Percentiles rank a stretch among this genome's conserved stretches.
phyloP scores from a whole-genome alignment of 2,113 vertebrate species.

The Labeo catla region DNA sequence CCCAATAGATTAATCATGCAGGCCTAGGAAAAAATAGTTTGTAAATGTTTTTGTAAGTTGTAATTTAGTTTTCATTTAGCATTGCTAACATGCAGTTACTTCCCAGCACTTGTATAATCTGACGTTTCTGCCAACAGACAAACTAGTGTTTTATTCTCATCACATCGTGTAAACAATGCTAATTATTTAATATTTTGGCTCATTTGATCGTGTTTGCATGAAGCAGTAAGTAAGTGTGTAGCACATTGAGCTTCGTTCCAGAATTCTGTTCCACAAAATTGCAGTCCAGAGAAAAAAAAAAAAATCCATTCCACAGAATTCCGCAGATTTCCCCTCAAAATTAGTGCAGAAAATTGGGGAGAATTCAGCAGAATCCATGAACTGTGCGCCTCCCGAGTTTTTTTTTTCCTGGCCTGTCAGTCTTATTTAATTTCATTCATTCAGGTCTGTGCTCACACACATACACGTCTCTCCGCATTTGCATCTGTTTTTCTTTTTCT shows the following conservation, averaged over 20 bases:
- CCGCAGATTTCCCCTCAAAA: neutral
- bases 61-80: neutral
- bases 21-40: neutral
- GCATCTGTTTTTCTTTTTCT: conserved; percentile 54
- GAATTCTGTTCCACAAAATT: neutral
- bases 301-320: neutral
- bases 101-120: neutral
- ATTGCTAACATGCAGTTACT: neutral
- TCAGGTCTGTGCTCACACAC: conserved; percentile 18
- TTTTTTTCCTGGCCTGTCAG: conserved; percentile 2
- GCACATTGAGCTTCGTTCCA: neutral
- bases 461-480: neutral
- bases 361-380: neutral
- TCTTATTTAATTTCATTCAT: conserved; percentile 22
- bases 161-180: neutral
- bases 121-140: neutral
- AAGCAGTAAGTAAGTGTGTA: neutral
- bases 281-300: neutral
- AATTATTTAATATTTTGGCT: neutral
- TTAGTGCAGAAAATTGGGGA: neutral
- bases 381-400: neutral
- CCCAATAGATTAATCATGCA: neutral
- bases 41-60: neutral
- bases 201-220: neutral
- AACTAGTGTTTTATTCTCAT: neutral